phyloP scores from a whole-genome alignment of 2,888 invertebrate genomes.

The Apotomis betuletana region DNA sequence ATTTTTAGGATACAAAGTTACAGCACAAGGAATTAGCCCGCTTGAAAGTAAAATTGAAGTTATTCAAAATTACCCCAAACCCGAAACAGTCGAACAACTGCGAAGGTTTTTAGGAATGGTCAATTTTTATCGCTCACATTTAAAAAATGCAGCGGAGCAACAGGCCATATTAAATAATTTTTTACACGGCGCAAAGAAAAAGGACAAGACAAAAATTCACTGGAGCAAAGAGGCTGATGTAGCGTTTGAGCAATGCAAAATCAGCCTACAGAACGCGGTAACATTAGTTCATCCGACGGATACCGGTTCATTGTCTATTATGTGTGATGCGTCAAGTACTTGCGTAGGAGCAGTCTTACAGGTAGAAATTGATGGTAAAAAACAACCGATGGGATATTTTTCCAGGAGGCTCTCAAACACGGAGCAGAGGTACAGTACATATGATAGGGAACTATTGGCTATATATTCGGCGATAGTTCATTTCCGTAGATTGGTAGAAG shows the following conservation, averaged over 20 bases:
- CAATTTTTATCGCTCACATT: conserved; percentile 40
- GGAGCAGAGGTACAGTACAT: conserved; percentile 35
- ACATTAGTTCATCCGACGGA: too few relatives aligned
- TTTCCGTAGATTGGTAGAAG: conserved; percentile 41
- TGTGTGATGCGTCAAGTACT: too few relatives aligned
- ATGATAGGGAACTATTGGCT: conserved; percentile 41
- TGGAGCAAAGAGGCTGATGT: conserved; percentile 43
- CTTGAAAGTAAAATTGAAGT: conserved; percentile 39
- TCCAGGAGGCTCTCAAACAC: conserved; percentile 25
- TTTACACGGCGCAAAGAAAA: conserved; percentile 43
- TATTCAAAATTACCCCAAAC: conserved; percentile 40
- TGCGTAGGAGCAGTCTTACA: conserved; percentile 47
- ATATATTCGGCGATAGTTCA: conserved; percentile 42
- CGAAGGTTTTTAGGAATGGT: conserved; percentile 40
- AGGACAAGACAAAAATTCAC: conserved; percentile 44
- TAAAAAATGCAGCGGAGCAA: conserved; percentile 16
- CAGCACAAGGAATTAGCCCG: conserved; percentile 36
- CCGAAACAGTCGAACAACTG: conserved; percentile 35
- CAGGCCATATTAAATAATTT: conserved; percentile 39
- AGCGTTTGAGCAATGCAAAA: conserved; percentile 42
- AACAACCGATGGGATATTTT: conserved; percentile 40
- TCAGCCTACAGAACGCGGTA: too few relatives aligned
- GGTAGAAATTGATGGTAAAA: conserved; percentile 45
- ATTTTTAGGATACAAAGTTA: conserved; percentile 43
- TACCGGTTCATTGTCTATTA: too few relatives aligned